A percentile compares a stretch with the other conserved stretches of the same genome.
Conservation (phyloP, 2,113 vertebrate genomes). For the Cyprinodon tularosa region DNA sequence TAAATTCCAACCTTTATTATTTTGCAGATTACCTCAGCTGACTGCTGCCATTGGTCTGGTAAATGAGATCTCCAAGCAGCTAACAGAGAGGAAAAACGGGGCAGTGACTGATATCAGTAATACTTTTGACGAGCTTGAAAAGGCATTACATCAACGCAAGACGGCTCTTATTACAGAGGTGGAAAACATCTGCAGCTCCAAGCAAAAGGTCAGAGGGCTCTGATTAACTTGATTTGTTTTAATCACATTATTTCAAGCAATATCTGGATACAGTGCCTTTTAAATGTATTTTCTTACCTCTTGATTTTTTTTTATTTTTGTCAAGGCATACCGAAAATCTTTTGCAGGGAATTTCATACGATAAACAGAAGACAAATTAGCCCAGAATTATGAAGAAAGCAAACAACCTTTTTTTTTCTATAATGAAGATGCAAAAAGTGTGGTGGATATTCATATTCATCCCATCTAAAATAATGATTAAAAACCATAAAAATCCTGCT, state of each 20-base stretch:
- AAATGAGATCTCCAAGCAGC: conserved; percentile 90
- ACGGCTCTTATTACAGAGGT: conserved; percentile 85
- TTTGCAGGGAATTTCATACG: neutral
- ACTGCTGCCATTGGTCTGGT: conserved; percentile 90
- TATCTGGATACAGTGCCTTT: neutral
- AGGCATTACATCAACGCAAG: conserved; percentile 88
- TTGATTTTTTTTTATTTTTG: neutral
- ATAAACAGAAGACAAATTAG: neutral
- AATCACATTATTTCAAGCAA: neutral
- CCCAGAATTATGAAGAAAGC: neutral
- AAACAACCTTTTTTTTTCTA: too few relatives aligned
- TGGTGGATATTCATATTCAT: too few relatives aligned
- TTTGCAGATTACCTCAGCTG: conserved; percentile 88
- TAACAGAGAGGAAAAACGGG: conserved; percentile 87
- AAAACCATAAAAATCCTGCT: too few relatives aligned
- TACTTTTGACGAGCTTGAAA: conserved; percentile 94
- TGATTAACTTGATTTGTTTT: neutral
- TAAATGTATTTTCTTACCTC: neutral
- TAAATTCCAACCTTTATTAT: neutral
- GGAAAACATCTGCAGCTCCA: conserved; percentile 74
- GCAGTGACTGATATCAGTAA: conserved; percentile 88
- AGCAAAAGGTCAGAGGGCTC: conserved; percentile 89
- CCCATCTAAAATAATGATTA: too few relatives aligned
- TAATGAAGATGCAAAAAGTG: too few relatives aligned
- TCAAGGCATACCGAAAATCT: neutral